Evolutionary conservation across 2,888 invertebrate genomes (phyloP).

Genomic region (Cancer borealis): DNA sequence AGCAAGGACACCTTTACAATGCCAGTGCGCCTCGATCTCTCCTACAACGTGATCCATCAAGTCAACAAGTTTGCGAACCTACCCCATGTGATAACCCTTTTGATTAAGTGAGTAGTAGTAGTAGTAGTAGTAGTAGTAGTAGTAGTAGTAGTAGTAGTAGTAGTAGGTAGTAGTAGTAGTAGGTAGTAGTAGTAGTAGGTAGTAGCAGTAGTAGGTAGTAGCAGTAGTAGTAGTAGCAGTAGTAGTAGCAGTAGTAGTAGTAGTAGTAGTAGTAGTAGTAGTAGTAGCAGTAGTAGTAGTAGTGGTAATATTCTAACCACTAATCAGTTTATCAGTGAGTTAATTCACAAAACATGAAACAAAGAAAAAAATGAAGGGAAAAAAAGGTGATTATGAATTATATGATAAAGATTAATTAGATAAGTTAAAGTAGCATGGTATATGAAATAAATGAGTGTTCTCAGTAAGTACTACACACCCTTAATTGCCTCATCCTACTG

Average conservation of each 20-base stretch:
- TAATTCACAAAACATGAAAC: no score
- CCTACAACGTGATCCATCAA: slow-evolving; percentile 53
- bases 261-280: not conserved
- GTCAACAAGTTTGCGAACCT: slow-evolving; percentile 47
- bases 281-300: not conserved
- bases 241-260: not conserved
- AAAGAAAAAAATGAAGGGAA: no score
- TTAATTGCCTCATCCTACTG: no score
- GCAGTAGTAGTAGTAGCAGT: not conserved
- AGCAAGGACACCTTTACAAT: slow-evolving; percentile 46
- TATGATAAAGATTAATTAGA: no score
- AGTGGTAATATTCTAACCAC: not conserved
- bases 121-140: not conserved
- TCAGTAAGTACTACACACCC: no score
- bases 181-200: not conserved
- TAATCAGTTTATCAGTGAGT: no score
- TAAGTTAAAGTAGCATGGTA: no score
- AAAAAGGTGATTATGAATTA: no score
- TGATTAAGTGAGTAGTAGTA: slow-evolving; percentile 47
- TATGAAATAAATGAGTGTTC: no score
- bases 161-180: not conserved
- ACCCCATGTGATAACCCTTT: slow-evolving; percentile 32
- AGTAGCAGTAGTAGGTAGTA: not conserved
- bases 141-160: not conserved
- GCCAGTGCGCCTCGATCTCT: slow-evolving; percentile 50